phyloP scores from a whole-genome alignment of 2,797 vertebrate species.

The Agapornis canus region DNA sequence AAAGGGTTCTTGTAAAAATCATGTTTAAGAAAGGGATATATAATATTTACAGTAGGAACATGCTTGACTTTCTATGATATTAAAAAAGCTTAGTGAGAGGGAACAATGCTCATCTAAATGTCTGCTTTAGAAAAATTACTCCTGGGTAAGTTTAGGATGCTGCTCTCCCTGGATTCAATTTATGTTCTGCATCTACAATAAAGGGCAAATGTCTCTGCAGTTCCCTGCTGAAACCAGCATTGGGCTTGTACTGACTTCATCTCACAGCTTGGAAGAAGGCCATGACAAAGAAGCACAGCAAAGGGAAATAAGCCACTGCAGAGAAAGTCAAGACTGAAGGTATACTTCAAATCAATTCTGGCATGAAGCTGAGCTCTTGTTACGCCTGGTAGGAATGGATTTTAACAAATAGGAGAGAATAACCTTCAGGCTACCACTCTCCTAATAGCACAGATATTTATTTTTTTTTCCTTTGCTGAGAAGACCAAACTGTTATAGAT shows the following conservation, averaged over 20 bases:
- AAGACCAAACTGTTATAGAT: background rate
- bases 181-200: conserved; percentile 65
- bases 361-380: conserved; percentile 51
- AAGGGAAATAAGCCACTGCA: conserved; percentile 48
- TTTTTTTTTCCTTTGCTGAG: background rate
- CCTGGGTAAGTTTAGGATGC: conserved; percentile 51
- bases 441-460: background rate
- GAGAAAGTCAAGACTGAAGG: conserved; percentile 60
- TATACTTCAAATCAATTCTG: conserved; percentile 61
- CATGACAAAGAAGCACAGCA: conserved; percentile 34
- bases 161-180: conserved; percentile 56
- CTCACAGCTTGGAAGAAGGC: conserved; percentile 59
- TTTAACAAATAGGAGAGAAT: conserved; percentile 42
- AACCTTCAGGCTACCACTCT: conserved; percentile 6
- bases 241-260: conserved; percentile 42
- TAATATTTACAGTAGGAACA: conserved; percentile 28
- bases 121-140: conserved; percentile 41
- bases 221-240: conserved; percentile 53
- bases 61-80: conserved; percentile 54
- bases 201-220: conserved; percentile 65
- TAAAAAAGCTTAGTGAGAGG: conserved; percentile 42
- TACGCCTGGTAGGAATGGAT: conserved; percentile 28
- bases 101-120: conserved; percentile 30
- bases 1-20: conserved; percentile 27
- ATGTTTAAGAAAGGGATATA: conserved; percentile 29